A percentile compares a stretch with the other conserved stretches of the same genome.
phyloP scores from a whole-genome alignment of 1,140 invertebrate species.

The Solen grandis region DNA sequence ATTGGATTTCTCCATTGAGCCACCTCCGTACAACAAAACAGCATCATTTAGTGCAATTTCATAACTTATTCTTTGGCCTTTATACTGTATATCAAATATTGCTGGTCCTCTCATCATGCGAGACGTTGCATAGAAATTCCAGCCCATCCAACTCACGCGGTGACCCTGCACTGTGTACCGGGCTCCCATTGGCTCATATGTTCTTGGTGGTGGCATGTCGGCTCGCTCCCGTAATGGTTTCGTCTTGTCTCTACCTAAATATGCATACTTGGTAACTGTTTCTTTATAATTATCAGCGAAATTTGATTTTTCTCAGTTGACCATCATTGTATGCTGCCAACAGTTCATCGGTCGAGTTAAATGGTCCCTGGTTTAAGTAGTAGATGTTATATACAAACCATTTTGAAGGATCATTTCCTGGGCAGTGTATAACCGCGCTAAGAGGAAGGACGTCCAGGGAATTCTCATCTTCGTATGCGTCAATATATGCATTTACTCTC shows the following conservation, averaged over 20 bases:
- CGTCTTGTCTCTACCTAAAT: slow-evolving; percentile 4
- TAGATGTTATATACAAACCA: slow-evolving; percentile 17
- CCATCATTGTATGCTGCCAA: background rate
- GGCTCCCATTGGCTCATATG: slow-evolving; percentile 63
- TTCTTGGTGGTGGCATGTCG: slow-evolving; percentile 53
- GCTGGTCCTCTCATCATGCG: slow-evolving; percentile 61
- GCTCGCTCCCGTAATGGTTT: background rate
- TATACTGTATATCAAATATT: slow-evolving; percentile 65
- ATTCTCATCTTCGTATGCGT: background rate
- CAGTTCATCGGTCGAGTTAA: background rate
- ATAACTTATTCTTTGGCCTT: slow-evolving; percentile 68
- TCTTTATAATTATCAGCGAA: too few relatives aligned
- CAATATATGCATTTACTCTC: slow-evolving; percentile 15
- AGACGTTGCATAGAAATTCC: slow-evolving; percentile 64
- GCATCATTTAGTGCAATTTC: slow-evolving; percentile 74
- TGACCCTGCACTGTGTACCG: slow-evolving; percentile 63
- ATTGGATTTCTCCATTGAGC: slow-evolving; percentile 59
- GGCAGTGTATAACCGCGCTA: slow-evolving; percentile 1
- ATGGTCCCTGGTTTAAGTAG: slow-evolving; percentile 28
- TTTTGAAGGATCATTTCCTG: slow-evolving; percentile 16
- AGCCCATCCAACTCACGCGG: slow-evolving; percentile 64
- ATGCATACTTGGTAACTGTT: background rate
- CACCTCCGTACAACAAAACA: slow-evolving; percentile 65
- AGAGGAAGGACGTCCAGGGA: slow-evolving; percentile 30
- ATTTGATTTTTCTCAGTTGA: background rate